Conservation (phyloP, 2,113 vertebrate species). For the Macquaria ambigua region DNA sequence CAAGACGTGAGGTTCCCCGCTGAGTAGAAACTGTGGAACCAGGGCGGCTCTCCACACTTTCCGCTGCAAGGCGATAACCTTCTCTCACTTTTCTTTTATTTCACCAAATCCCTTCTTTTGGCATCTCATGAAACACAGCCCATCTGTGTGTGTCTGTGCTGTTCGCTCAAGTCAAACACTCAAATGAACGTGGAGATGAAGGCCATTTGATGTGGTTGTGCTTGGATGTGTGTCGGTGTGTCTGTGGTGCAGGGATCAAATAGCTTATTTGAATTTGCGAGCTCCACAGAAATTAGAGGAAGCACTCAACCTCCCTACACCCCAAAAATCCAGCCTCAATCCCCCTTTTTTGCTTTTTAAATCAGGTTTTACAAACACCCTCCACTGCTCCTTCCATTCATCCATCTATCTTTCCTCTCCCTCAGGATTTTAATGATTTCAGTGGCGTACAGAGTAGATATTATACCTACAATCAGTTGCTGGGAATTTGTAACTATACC, state of each 20-base stretch:
- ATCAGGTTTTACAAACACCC: slow-evolving; percentile 66
- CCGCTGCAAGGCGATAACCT: slow-evolving; percentile 62
- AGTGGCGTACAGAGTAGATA: slow-evolving; percentile 46
- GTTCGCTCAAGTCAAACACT: slow-evolving; percentile 54
- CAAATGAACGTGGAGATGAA: slow-evolving; percentile 66
- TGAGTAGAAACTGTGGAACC: slow-evolving; percentile 47
- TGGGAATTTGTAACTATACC: slow-evolving; percentile 43
- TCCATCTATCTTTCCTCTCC: slow-evolving; percentile 34
- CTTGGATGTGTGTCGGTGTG: slow-evolving; percentile 43
- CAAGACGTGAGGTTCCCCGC: slow-evolving; percentile 40
- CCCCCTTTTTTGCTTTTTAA: slow-evolving; percentile 71
- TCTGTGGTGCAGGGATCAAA: slow-evolving; percentile 37
- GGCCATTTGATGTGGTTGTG: slow-evolving; percentile 61
- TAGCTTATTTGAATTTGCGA: slow-evolving; percentile 34
- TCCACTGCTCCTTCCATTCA: slow-evolving; percentile 58
- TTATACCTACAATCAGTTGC: slow-evolving; percentile 61
- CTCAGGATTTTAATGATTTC: slow-evolving; percentile 53
- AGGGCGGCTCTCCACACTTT: slow-evolving; percentile 34
- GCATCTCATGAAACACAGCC: slow-evolving; percentile 66
- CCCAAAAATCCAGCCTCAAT: slow-evolving; percentile 52
- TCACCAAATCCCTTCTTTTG: slow-evolving; percentile 74
- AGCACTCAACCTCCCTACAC: slow-evolving; percentile 36
- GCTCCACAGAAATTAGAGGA: slow-evolving; percentile 28
- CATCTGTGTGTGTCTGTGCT: slow-evolving; percentile 55
- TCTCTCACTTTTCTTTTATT: slow-evolving; percentile 53